These are phyloP conservation scores for Pomacea maculata DNA, from an alignment of 1,140 invertebrate genomes.

Conservation along the genomic window DNA sequence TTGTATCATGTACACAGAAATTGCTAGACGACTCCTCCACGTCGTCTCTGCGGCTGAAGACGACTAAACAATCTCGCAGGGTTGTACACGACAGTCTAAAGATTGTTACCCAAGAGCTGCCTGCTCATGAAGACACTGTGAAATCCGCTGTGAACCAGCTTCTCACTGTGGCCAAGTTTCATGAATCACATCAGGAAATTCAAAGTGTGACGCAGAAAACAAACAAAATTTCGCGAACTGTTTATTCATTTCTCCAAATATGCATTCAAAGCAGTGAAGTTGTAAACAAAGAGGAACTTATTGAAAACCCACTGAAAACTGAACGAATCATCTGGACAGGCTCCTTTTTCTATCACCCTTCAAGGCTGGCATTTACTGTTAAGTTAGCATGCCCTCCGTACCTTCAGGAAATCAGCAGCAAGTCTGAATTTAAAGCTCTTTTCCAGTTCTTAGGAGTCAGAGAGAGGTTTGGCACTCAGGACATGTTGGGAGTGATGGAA, in stretches of 20 bases:
- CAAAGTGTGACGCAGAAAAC: not conserved
- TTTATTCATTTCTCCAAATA: not conserved
- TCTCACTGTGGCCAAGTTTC: not conserved
- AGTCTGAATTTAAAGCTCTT: not conserved
- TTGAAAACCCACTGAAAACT: not conserved
- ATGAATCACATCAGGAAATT: not conserved
- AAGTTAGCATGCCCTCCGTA: conserved; percentile 33
- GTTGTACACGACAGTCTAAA: not conserved
- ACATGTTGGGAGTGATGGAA: conserved; percentile 15
- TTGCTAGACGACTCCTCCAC: not conserved
- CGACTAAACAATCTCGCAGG: not conserved
- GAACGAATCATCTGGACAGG: conserved; percentile 24
- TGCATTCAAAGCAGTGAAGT: not conserved
- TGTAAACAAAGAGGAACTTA: not conserved
- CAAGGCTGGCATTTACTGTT: conserved; percentile 25
- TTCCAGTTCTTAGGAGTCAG: conserved; percentile 33
- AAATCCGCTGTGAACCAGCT: not conserved
- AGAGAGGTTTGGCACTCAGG: conserved; percentile 11
- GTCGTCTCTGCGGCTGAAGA: no score
- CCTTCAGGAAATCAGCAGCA: conserved; percentile 28
- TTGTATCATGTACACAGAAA: conserved; percentile 8
- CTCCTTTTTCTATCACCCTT: conserved; percentile 22
- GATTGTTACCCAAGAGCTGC: not conserved
- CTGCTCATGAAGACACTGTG: not conserved
- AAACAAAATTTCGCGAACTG: not conserved